Evolutionary conservation across 2,888 invertebrate species (phyloP).

Genomic region (Drosophila rellima): DNA sequence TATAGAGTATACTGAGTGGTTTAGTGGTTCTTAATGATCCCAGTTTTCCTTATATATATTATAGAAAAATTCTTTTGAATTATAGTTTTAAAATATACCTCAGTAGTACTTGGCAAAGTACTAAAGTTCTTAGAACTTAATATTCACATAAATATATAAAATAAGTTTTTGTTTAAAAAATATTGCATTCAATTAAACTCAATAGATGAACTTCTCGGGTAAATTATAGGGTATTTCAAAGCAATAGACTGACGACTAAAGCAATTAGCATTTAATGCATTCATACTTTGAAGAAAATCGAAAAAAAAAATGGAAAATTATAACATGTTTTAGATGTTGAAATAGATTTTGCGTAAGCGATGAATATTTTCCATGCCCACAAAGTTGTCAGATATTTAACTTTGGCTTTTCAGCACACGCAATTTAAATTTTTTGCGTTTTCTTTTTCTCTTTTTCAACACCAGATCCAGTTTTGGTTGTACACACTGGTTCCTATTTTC

Average conservation of each 20-base stretch:
- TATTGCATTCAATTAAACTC: not conserved
- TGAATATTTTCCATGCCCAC: conserved; percentile 18
- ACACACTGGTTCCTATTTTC: conserved; percentile 6
- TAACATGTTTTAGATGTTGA: conserved; percentile 7
- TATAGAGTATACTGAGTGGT: not conserved
- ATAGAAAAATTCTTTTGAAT: too few relatives aligned
- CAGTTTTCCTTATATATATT: not conserved
- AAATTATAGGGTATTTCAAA: not conserved
- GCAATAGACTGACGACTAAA: not conserved
- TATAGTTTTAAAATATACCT: too few relatives aligned
- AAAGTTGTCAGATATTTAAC: conserved; percentile 1
- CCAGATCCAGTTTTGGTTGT: conserved; percentile 24
- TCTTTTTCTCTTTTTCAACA: not conserved
- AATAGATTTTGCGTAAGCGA: conserved; percentile 30
- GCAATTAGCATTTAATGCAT: conserved; percentile 3
- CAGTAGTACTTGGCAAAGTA: too few relatives aligned
- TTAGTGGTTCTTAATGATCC: not conserved
- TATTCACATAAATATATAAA: not conserved
- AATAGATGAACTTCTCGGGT: not conserved
- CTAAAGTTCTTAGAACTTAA: too few relatives aligned
- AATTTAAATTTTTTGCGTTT: conserved; percentile 27
- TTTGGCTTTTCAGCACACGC: conserved; percentile 9
- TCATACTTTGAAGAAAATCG: conserved; percentile 1
- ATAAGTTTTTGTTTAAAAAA: not conserved
- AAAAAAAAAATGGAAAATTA: not conserved